Conservation (phyloP, 2,113 vertebrate species). For the Melanotaenia duboulayi region DNA sequence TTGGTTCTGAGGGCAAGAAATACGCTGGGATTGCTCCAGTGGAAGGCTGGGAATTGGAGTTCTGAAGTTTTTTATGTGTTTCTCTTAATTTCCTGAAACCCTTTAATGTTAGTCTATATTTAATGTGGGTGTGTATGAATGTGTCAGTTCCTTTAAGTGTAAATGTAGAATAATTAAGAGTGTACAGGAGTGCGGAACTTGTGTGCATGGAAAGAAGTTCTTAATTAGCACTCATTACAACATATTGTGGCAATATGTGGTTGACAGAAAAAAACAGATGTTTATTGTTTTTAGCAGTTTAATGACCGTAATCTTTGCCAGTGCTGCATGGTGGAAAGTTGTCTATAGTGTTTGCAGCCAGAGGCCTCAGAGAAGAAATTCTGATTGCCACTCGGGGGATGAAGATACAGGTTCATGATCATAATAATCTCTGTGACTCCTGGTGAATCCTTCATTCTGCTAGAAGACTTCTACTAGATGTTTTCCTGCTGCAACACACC, state of each 20-base stretch:
- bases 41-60: slow-evolving; percentile 74
- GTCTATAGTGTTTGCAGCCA: slow-evolving; percentile 38
- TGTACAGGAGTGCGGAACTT: slow-evolving; percentile 49
- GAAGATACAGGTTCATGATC: slow-evolving; percentile 22
- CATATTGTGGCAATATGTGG: slow-evolving; percentile 73
- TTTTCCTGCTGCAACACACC: too few species aligned
- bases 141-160: slow-evolving; percentile 29
- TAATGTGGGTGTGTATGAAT: slow-evolving; percentile 35
- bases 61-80: slow-evolving; percentile 75
- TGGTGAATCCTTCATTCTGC: too few species aligned
- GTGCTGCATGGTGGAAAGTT: slow-evolving; percentile 32
- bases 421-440: neutral
- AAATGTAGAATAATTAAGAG: slow-evolving; percentile 24
- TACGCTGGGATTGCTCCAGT: slow-evolving; percentile 68
- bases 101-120: slow-evolving; percentile 73
- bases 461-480: too few species aligned
- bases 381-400: slow-evolving; percentile 17
- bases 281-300: slow-evolving; percentile 73
- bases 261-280: slow-evolving; percentile 66
- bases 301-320: slow-evolving; percentile 54
- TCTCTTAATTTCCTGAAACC: slow-evolving; percentile 74
- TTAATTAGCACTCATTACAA: slow-evolving; percentile 73
- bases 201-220: slow-evolving; percentile 51
- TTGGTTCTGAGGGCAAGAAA: slow-evolving; percentile 72
- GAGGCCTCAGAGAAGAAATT: slow-evolving; percentile 28